Evolutionary conservation across 2,797 vertebrate species (phyloP), one percentile per base, ranked within the genome.

Genomic region (Danio albolineatus): DNA sequence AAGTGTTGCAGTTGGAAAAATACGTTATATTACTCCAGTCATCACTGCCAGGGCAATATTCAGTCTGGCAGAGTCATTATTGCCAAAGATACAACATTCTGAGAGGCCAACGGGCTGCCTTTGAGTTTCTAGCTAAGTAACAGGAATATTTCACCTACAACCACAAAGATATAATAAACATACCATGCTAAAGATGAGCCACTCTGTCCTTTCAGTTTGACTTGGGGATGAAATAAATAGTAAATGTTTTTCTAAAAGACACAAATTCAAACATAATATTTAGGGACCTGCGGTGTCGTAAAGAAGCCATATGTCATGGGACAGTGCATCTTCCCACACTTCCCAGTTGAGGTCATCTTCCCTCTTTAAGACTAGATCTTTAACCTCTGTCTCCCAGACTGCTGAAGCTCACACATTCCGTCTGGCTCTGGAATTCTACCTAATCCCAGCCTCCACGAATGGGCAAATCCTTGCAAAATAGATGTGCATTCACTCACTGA

Each of bases 351-450:
- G 46, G 43, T 69, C 49, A 66, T 78, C 41, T 56, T 62, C 61
- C 62, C 72, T 62, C 28, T 80, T 70, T 64, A 59, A 71, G 66
- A 46, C 66, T 48, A 72, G 67, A 77, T 54, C 74, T 77, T 73
- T 21, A 66, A 69, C 62, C 81, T 79, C 38, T 54, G 69, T 72
- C 69, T 79, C 48, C 56, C 49, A 61, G 57, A 81, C 62, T 56
- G 73, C 61, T 74, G 51, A 80, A 60, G 85, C 84, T 84, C 84
- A 87, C 89, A 88, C 88, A 91, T 91, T 91, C 89, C 78, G 21
- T 87, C 88, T 87, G 88, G 86, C 82, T 87, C 85, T 17, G 13
- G 84, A 88, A 39, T 87, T 86, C 85, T 8, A 84, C 83, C 85
- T 89, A 88, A 92, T 89, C 88, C 83, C 83, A 56, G 60, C 59